Conservation (phyloP, 2,888 invertebrate species). For the Digitonthophagus gazella region DNA sequence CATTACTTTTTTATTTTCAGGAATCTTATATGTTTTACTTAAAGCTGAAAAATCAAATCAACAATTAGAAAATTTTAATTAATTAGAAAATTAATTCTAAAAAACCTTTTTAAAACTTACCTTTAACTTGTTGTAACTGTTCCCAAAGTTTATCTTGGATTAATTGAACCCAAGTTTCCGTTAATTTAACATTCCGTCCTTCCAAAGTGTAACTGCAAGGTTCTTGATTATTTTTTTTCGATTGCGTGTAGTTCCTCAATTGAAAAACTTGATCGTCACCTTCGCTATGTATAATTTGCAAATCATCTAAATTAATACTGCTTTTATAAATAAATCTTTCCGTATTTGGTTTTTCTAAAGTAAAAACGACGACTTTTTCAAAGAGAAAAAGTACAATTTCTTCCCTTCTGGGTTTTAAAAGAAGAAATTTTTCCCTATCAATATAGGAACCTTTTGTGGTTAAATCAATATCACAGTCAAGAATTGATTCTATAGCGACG, state of each 20-base stretch:
- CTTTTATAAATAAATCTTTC: conserved; percentile 42
- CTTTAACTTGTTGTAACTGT: conserved; percentile 43
- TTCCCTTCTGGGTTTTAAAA: conserved; percentile 41
- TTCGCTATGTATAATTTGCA: conserved; percentile 42
- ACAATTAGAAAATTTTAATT: not conserved
- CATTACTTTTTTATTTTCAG: not conserved
- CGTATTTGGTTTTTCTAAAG: conserved; percentile 28
- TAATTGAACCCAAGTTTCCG: conserved; percentile 40
- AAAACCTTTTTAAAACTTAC: conserved; percentile 36
- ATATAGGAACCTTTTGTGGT: conserved; percentile 42
- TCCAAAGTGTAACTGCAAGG: conserved; percentile 33
- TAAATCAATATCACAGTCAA: conserved; percentile 40
- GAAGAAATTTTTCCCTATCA: conserved; percentile 42
- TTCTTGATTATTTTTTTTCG: conserved; percentile 30
- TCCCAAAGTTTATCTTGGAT: conserved; percentile 44
- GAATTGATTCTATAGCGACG: conserved; percentile 46
- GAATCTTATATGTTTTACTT: not conserved
- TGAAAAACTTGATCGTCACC: conserved; percentile 40
- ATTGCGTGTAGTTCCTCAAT: conserved; percentile 38
- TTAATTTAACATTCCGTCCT: conserved; percentile 36
- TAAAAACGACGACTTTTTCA: conserved; percentile 43
- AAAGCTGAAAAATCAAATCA: not conserved
- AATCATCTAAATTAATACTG: conserved; percentile 42
- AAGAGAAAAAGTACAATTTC: conserved; percentile 46
- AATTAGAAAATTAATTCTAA: too few relatives aligned